Evolutionary conservation across 2,888 invertebrate species (phyloP), one percentile per base, ranked within the genome.

Genomic region (Diaperis boleti): DNA sequence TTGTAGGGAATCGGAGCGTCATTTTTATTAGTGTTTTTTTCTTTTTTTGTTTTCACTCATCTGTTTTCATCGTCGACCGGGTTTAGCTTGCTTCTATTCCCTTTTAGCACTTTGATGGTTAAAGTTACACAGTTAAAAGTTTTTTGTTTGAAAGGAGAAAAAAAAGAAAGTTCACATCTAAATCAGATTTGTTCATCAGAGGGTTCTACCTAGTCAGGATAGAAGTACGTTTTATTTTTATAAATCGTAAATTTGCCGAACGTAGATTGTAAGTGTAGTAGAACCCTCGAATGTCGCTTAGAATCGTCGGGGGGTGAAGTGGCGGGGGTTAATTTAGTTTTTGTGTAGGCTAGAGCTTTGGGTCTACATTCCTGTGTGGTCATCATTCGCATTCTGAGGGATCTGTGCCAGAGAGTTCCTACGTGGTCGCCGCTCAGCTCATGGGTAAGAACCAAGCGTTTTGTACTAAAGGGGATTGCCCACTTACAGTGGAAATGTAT

Each of bases 321-420:
- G 13, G 31, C 13, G n/a, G 11, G 14, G 11, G 11, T 44, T 59
- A 55, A 59, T 42, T 41, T 35, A 11, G 10, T 13, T 54, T 47
- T 44, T 55, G 33, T 55, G 76, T 85, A 96, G 96, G 98, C 97
- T 88, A 94, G 96, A 84, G 97, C 96, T 69, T 93, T 94, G 76
- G 92, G 94, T 71, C 88, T 97, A 78, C 96, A 96, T 83, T 96
- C 96, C 72, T 98, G 98, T 83, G 95, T 97, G 67, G 92, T 98
- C 85, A 92, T 98, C 77, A 96, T 99, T 79, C 89, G 98, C 70
- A 92, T 99, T 77, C 86, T 99, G 83, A 88, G 98, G 72, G 98
- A 98, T 86, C 87, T 99, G 63, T 96, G 97, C 82, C 92, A 93
- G 80, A 89, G 98, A 76, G 92, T 95, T 62, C 94, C 95, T 68